A percentile compares a stretch with the other conserved stretches of the same genome.
These are phyloP conservation scores for Ctenopoma multispine DNA, from an alignment of 2,797 vertebrate genomes.

Conservation along the genomic window DNA sequence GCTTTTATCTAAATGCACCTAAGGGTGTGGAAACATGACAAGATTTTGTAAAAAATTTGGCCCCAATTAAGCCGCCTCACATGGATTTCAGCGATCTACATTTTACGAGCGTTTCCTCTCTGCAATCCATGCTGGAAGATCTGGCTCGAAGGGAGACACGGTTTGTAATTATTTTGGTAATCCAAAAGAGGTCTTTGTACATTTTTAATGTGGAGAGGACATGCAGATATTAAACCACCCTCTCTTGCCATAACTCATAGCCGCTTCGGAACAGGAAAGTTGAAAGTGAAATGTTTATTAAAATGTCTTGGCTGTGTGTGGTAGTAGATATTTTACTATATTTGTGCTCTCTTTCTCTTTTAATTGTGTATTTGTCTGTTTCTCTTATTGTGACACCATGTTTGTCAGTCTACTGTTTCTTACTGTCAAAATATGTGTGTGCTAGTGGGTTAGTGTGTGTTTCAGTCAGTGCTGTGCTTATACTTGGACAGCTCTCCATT, in stretches of 20 bases:
- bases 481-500: conserved; percentile 40
- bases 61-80: conserved; percentile 68
- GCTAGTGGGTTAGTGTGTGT: conserved; percentile 12
- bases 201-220: conserved; percentile 43
- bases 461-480: conserved; percentile 11
- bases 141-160: conserved; percentile 22
- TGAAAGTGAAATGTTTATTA: conserved; percentile 3
- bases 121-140: conserved; percentile 39
- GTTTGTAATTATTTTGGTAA: conserved; percentile 62
- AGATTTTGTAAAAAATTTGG: conserved; percentile 70
- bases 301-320: conserved; percentile 3
- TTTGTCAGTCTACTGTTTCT: not conserved
- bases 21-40: conserved; percentile 72
- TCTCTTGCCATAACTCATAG: conserved; percentile 9
- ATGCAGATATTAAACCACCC: conserved; percentile 21
- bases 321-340: not conserved
- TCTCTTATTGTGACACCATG: not conserved
- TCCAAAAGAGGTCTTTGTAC: conserved; percentile 47
- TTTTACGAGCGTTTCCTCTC: conserved; percentile 53
- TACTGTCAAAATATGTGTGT: conserved; percentile 2
- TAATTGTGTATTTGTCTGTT: not conserved
- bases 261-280: conserved; percentile 8
- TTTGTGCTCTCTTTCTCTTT: conserved; percentile 12
- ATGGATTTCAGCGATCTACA: conserved; percentile 44
- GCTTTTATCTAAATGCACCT: conserved; percentile 75